These are phyloP conservation scores for Hirudinaria manillensis DNA, from an alignment of 2,888 invertebrate species.

Conservation along the genomic window DNA sequence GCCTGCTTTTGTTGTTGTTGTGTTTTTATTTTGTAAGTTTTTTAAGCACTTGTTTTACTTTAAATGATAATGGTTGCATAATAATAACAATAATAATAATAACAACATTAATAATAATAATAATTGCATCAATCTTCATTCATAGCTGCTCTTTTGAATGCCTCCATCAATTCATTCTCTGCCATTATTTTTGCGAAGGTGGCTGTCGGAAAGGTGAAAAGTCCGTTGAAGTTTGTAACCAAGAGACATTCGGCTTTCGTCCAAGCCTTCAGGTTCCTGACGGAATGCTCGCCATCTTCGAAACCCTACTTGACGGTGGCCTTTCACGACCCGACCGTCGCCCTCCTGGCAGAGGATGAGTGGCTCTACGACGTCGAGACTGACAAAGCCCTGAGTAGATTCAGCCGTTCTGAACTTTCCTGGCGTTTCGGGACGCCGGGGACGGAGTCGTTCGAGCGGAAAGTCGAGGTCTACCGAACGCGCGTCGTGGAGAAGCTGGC, in stretches of 20 bases:
- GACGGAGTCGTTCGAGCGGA: constrained; percentile 67
- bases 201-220: neutral
- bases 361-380: constrained; percentile 86
- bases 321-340: constrained; percentile 81
- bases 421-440: constrained; percentile 72
- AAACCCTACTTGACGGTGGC: constrained; percentile 87
- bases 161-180: neutral
- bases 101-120: neutral
- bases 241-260: constrained; percentile 63
- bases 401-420: constrained; percentile 60
- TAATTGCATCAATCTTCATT: too few relatives aligned
- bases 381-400: constrained; percentile 68
- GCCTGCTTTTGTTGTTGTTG: neutral
- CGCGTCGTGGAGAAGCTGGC: constrained; percentile 67
- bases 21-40: neutral
- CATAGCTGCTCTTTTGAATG: too few relatives aligned
- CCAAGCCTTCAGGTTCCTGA: constrained; percentile 76
- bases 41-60: neutral
- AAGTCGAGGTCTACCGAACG: constrained; percentile 71
- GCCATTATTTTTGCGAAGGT: neutral
- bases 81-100: too few relatives aligned
- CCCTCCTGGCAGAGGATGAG: constrained; percentile 81
- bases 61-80: neutral
- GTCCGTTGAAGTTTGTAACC: neutral
- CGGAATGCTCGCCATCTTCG: constrained; percentile 81